Evolutionary conservation across 2,888 invertebrate species (phyloP).

Genomic region (Steinernema hermaphroditum): DNA sequence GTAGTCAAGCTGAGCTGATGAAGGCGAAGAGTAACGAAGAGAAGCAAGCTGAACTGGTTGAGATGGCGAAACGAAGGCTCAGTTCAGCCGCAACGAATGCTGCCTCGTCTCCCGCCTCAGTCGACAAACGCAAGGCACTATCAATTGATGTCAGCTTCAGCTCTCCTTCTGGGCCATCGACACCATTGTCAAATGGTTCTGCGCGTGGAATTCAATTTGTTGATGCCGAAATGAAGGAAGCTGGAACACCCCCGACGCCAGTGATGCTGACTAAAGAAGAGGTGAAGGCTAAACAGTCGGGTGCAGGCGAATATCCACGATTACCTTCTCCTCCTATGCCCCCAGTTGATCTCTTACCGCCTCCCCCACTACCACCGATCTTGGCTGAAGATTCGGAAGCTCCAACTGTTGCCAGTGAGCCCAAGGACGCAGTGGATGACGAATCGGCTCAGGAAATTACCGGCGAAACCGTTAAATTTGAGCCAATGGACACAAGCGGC

Average conservation of each 20-base stretch:
- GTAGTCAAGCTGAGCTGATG: constrained; percentile 41
- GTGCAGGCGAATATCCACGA: neutral
- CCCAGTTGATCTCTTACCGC: neutral
- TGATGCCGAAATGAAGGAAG: no score
- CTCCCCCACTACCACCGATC: neutral
- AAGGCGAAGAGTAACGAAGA: constrained; percentile 41
- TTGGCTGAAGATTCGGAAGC: neutral
- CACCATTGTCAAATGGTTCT: neutral
- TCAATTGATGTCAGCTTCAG: neutral
- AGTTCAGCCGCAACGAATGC: neutral
- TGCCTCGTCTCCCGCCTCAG: neutral
- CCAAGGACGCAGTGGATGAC: no score
- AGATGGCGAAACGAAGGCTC: constrained; percentile 39
- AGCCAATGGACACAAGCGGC: neutral
- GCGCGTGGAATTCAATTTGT: no score
- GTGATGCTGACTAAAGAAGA: neutral
- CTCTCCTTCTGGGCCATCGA: neutral
- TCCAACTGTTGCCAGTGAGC: no score
- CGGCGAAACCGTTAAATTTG: no score
- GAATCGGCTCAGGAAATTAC: no score
- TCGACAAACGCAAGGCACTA: neutral
- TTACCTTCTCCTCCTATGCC: neutral
- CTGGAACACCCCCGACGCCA: no score
- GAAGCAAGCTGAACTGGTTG: constrained; percentile 41
- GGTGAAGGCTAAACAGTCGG: neutral